Evolutionary conservation across 2,113 vertebrate species (phyloP), one percentile per base, ranked within the genome.

Genomic region (Zapus hudsonius): DNA sequence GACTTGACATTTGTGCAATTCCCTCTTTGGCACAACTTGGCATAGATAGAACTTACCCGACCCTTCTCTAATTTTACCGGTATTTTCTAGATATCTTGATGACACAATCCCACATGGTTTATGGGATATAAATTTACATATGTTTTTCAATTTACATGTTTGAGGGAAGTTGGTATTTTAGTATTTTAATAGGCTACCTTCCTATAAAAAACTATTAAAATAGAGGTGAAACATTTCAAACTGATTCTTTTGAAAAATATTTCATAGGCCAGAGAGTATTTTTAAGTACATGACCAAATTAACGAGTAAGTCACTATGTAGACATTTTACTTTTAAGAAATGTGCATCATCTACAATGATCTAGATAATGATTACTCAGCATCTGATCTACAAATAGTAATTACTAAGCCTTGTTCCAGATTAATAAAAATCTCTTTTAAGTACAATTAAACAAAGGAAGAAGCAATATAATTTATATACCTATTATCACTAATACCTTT

Each of bases 341-440:
- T 81, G 36, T n/a, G 59, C 4, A 64, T 64, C 84, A 64, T 13
- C 47, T 64, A 79, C 9, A 72, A 76, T 4, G 74, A 84, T 82
- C 55, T 69, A 72, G 31, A 57, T 2, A 57, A 52, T 38, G 66
- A 57, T 73, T 57, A 61, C 29, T 79, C 86, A 47, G 17, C n/a
- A 47, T 67, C 3, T 90, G 8, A 19, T 40, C 67, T 52, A 36
- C 13, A 81, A 52, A 76, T 13, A 59, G 33, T 76, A 64, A 57
- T 84, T 92, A 84, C 17, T 82, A 55, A 86, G 79, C 0, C 23
- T 69, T 52, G 15, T 67, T 27, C 19, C 27, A 84, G 12, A 66
- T 72, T 91, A 79, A 87, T 11, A 57, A 74, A 90, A 57, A 78
- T 66, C 81, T 74, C 19, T 72, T 67, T 74, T 90, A 90, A 89